A percentile compares a stretch with the other conserved stretches of the same genome.
Conservation (phyloP, 2,797 vertebrate genomes). For the Kryptolebias ocellatus region DNA sequence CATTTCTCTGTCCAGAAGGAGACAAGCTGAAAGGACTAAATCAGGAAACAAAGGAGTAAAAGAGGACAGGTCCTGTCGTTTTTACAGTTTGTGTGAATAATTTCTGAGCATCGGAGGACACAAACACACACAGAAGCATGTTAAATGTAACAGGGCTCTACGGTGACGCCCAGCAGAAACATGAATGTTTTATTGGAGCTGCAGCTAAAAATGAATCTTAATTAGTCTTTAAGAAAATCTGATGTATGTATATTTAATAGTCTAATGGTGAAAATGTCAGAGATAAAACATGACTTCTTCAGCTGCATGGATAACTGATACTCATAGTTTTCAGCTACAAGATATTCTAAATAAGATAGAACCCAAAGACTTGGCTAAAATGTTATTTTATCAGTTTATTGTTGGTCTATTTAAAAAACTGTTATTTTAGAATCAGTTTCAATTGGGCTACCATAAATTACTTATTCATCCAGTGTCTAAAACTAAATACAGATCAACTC, state of each 20-base stretch:
- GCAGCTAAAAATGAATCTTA: conserved; percentile 4
- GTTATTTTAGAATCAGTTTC: no score
- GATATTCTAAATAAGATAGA: no score
- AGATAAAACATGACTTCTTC: background rate
- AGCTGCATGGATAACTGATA: background rate
- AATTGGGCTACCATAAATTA: no score
- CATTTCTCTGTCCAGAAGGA: conserved; percentile 49
- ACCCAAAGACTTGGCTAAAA: no score
- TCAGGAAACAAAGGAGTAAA: conserved; percentile 33
- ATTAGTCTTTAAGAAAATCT: background rate
- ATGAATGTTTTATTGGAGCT: conserved; percentile 13
- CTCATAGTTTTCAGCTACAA: no score
- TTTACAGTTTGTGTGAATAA: conserved; percentile 46
- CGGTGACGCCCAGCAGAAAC: background rate
- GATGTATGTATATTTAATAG: background rate
- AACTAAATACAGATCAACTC: background rate
- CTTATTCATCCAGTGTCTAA: no score
- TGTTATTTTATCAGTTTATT: no score
- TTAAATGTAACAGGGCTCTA: conserved; percentile 2
- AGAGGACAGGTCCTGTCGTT: conserved; percentile 29
- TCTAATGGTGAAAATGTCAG: background rate
- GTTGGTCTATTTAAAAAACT: no score
- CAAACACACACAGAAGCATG: conserved; percentile 13
- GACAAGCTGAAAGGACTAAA: conserved; percentile 44
- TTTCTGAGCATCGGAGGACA: conserved; percentile 38